Evolutionary conservation across 2,888 invertebrate species (phyloP), one percentile per base, ranked within the genome.

Genomic region (Conops quadrifasciatus): DNA sequence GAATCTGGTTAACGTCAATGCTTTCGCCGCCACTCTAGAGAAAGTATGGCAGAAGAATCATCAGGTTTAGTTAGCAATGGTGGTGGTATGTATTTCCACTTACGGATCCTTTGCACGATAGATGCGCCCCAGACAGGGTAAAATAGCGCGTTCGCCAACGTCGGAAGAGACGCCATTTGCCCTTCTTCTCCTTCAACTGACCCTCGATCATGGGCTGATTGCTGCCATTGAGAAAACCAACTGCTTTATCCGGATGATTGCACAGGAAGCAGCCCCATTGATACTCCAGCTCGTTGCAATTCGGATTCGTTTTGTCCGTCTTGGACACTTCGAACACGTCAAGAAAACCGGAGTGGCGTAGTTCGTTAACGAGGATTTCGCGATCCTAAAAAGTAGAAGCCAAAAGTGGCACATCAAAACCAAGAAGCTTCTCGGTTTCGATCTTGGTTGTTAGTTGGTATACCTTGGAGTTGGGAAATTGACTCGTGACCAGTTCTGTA

Each of bases 91-190:
- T 36, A 7, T 9, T 11, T 15, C 24, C 4, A 88, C 91, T 90
- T 85, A 94, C 93, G 75, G 93, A 91, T 82, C 93, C 93, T 85
- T 92, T 91, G 84, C 94, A 95, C 21, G 95, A 94, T 67, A 97
- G 90, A 84, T 95, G 94, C 1, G 95, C 95, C 0, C 96, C 96
- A 43, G 96, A 96, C 30, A 97, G 87, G 1, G 97, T 97, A 86
- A 97, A 97, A 87, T 97, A 96, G 76, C 97, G 87, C 5, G 96
- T 97, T 77, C 96, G 90, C 97, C 97, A 97, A 76, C 96, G 87
- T 56, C 94, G 89, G 85, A 97, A 94, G 75, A 97, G 88, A 77
- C 95, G 88, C 96, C 96, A 97, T 79, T 94, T 90, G 21, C 95
- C 95, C 83, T 94, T 94, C 87, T 96, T 96, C 87, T 96, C 95